These are phyloP conservation scores for Colistium nudipinnis DNA, from an alignment of 2,113 vertebrate species.

Conservation along the genomic window DNA sequence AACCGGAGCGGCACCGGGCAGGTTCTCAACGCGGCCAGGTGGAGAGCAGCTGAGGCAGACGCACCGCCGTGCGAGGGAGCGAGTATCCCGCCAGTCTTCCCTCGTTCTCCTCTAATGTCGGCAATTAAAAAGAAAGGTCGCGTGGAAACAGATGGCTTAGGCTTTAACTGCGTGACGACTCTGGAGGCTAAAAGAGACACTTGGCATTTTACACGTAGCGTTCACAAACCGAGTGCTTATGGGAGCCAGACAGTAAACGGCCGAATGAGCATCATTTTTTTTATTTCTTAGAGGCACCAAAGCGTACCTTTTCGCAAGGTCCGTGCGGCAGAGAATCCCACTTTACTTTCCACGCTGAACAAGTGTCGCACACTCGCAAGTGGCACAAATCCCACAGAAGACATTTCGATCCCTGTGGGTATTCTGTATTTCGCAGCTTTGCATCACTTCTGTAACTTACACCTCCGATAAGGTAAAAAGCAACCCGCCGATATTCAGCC, in stretches of 20 bases:
- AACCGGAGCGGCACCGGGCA: conserved; percentile 73
- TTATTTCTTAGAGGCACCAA: conserved; percentile 23
- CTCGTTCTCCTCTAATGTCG: conserved; percentile 75
- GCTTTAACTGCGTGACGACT: conserved; percentile 56
- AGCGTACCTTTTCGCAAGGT: conserved; percentile 32
- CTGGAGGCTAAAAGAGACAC: conserved; percentile 65
- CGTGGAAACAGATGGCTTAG: conserved; percentile 76
- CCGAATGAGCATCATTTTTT: conserved; percentile 31
- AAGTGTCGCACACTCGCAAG: neutral
- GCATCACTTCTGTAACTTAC: neutral
- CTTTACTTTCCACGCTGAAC: conserved; percentile 27
- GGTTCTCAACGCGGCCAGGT: conserved; percentile 78
- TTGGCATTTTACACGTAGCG: conserved; percentile 65
- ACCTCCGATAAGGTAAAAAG: conserved; percentile 5
- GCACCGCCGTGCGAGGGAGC: conserved; percentile 48
- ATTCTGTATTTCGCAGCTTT: conserved; percentile 11
- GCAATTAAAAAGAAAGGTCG: conserved; percentile 81
- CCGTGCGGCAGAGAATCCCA: conserved; percentile 7
- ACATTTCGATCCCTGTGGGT: conserved; percentile 15
- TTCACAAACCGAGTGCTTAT: conserved; percentile 36
- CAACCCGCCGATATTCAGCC: conserved; percentile 11
- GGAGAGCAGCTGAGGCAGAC: conserved; percentile 75
- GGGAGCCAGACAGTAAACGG: conserved; percentile 27
- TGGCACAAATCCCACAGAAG: neutral
- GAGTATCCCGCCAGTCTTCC: conserved; percentile 60